phyloP scores from a whole-genome alignment of 2,113 vertebrate species.

The Pyxicephalus adspersus region DNA sequence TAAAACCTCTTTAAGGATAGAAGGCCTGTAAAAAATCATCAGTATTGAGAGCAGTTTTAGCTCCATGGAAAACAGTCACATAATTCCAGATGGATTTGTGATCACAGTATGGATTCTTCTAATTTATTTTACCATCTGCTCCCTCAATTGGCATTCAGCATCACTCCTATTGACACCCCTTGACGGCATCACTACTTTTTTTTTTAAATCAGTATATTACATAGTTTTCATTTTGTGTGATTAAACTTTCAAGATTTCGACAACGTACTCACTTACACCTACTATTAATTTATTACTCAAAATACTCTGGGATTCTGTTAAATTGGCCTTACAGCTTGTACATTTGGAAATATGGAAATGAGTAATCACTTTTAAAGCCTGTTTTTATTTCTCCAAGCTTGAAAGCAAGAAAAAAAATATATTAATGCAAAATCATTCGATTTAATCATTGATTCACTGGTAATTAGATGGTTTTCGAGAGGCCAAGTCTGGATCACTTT shows the following conservation, averaged over 20 bases:
- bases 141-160: slow-evolving; percentile 26
- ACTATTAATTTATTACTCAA: slow-evolving; percentile 12
- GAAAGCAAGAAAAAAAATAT: no score
- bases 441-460: no score
- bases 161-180: background rate
- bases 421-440: no score
- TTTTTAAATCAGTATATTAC: slow-evolving; percentile 2
- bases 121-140: slow-evolving; percentile 55
- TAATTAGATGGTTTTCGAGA: no score
- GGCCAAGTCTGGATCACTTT: no score
- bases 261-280: background rate
- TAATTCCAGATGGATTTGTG: slow-evolving; percentile 53
- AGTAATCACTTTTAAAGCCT: no score
- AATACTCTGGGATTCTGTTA: background rate
- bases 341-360: no score
- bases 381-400: no score
- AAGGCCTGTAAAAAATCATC: background rate
- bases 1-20: no score
- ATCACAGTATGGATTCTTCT: slow-evolving; percentile 51
- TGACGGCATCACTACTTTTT: slow-evolving; percentile 17
- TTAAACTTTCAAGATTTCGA: slow-evolving; percentile 19
- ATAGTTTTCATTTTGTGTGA: slow-evolving; percentile 24
- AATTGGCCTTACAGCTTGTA: background rate
- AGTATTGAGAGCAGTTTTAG: slow-evolving; percentile 15
- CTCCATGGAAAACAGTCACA: slow-evolving; percentile 36